These are phyloP conservation scores for Drosophila santomea DNA, from an alignment of 1,140 invertebrate species.

Conservation along the genomic window DNA sequence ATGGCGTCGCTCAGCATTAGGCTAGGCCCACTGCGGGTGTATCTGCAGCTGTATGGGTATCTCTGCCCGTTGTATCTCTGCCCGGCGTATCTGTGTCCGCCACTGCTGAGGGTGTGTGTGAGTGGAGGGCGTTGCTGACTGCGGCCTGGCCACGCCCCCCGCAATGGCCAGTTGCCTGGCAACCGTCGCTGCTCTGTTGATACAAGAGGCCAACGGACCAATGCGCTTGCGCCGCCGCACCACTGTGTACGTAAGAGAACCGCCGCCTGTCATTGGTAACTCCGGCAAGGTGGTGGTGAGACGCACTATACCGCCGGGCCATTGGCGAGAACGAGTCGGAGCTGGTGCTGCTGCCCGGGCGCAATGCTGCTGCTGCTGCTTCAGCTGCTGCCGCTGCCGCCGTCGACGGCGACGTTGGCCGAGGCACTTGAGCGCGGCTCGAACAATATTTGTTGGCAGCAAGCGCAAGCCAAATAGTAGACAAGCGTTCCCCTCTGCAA, in stretches of 20 bases:
- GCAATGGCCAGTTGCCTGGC: constrained; percentile 58
- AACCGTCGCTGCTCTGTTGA: constrained; percentile 66
- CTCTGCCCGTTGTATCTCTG: not conserved
- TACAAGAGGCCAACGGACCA: constrained; percentile 68
- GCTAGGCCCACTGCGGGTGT: not conserved
- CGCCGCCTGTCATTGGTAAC: constrained; percentile 63
- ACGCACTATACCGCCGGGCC: constrained; percentile 5
- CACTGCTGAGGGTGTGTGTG: not conserved
- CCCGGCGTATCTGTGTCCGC: not conserved
- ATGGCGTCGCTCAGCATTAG: constrained; percentile 81
- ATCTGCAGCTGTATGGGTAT: constrained; percentile 2
- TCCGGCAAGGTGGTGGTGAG: constrained; percentile 22
- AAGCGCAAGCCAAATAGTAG: constrained; percentile 85
- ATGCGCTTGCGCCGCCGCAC: constrained; percentile 67
- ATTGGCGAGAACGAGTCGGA: constrained; percentile 57
- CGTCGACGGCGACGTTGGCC: constrained; percentile 20
- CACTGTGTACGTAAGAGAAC: constrained; percentile 77
- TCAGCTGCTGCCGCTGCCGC: constrained; percentile 17
- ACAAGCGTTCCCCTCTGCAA: constrained; percentile 85
- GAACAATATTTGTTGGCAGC: constrained; percentile 85
- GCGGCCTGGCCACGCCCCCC: constrained; percentile 54
- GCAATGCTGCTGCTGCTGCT: constrained; percentile 16
- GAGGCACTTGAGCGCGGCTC: constrained; percentile 83
- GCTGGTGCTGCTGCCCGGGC: constrained; percentile 34
- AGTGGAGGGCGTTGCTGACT: constrained; percentile 55